Conservation (phyloP, 92 coral and sea anemone genomes). For the Epizoanthus scotinus region DNA sequence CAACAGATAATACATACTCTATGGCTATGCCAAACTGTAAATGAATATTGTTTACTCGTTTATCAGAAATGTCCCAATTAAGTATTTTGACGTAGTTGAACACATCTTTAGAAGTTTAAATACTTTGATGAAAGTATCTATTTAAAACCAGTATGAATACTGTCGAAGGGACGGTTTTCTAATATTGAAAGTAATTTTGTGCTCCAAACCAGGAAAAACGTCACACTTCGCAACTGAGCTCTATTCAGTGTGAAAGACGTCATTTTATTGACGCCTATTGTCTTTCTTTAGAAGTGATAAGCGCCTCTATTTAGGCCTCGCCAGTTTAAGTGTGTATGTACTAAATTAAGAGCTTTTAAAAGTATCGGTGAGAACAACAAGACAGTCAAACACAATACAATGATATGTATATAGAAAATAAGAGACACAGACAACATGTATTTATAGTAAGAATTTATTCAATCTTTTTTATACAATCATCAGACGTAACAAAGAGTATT, state of each 20-base stretch:
- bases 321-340: neutral
- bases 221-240: neutral
- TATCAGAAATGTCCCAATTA: too few species aligned
- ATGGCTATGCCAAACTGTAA: neutral
- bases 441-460: slow-evolving; percentile 10
- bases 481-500: slow-evolving; percentile 11
- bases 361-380: neutral
- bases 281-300: neutral
- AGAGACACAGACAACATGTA: slow-evolving; percentile 3
- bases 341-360: slow-evolving; percentile 15
- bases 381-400: slow-evolving; percentile 8
- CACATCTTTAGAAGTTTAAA: too few species aligned
- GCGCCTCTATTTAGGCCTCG: neutral
- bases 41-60: neutral
- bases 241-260: neutral
- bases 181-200: neutral
- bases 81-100: too few species aligned
- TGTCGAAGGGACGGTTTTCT: neutral
- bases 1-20: neutral
- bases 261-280: neutral
- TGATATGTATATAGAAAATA: neutral
- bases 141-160: neutral
- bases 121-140: too few species aligned
- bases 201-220: neutral
- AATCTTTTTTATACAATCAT: neutral